Percentiles rank a stretch among this genome's conserved stretches.
Conservation (phyloP, 2,888 invertebrate species). For the Epicampocera succincta region DNA sequence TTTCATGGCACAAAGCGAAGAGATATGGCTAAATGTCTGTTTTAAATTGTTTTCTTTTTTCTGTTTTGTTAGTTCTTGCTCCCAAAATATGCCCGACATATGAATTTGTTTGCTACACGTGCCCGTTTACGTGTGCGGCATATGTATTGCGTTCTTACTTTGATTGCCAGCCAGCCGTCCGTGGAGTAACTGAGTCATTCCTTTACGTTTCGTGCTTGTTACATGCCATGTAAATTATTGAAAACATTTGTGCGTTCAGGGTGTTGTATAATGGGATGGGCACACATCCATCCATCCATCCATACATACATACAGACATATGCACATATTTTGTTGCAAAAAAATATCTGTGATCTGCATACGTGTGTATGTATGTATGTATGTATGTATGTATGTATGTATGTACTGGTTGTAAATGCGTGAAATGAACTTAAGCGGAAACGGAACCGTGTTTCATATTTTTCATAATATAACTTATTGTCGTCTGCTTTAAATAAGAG, state of each 20-base stretch:
- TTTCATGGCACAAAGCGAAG: neutral
- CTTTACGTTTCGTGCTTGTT: slow-evolving; percentile 18
- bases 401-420: too few relatives aligned
- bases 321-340: too few relatives aligned
- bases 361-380: too few relatives aligned
- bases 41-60: neutral
- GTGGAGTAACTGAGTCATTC: slow-evolving; percentile 35
- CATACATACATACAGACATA: too few relatives aligned
- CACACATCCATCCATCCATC: too few relatives aligned
- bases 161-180: slow-evolving; percentile 35
- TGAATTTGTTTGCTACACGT: slow-evolving; percentile 46
- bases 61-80: neutral
- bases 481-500: slow-evolving; percentile 4
- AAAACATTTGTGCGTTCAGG: slow-evolving; percentile 30
- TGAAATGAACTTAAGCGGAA: slow-evolving; percentile 34
- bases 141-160: slow-evolving; percentile 30
- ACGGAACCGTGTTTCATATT: slow-evolving; percentile 52
- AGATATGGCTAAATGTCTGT: slow-evolving; percentile 8
- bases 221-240: slow-evolving; percentile 47
- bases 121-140: slow-evolving; percentile 46
- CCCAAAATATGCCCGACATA: slow-evolving; percentile 18
- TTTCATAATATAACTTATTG: slow-evolving; percentile 48
- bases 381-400: too few relatives aligned
- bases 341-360: neutral
- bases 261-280: slow-evolving; percentile 11